Evolutionary conservation across 92 coral and sea anemone species (phyloP), one percentile per base, ranked within the genome.

Genomic region (Siderastrea radians): DNA sequence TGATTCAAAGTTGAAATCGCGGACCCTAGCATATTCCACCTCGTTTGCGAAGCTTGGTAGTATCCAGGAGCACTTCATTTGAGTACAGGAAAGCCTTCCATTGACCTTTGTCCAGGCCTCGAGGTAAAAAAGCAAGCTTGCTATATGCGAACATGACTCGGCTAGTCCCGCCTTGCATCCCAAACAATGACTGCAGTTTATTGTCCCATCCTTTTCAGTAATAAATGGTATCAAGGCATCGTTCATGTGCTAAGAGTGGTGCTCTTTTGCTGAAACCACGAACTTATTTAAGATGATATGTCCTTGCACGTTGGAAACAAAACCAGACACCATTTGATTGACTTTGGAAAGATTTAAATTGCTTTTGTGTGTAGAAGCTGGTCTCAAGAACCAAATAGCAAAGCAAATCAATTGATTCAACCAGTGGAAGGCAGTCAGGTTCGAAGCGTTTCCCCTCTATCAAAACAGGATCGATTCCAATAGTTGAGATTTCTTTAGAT

Each of bases 311-410:
- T 26, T 26, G 38, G 38, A 26, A 26, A 26, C 38, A 26, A 49
- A 90, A 86, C 90, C 90, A 19, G 77, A 90, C n/a, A 90, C 90
- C 93, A 70, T 90, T 50, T 85, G 86, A 48, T 90, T 90, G 74
- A 69, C 74, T 69, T 69, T 17, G 19, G 74, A 69, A 69, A 44
- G 52, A 44, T 14, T 69, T 69, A 11, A 69, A 69, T 47, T 69
- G 13, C 61, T 55, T 55, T 55, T 55, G 14, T 3, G 61, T 74
- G 72, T 89, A 83, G 45, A 54, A 89, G 68, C 90, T 90, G 10
- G 93, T 90, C 38, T 26, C 38, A 26, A 26, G 38, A 26, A 26
- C 38, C 38, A 26, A 26, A 26, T 26, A 26, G 38, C 38, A 26
- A 26, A 26, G 38, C 38, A 26, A 26, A 26, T 26, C 38, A 26